phyloP scores from a whole-genome alignment of 2,797 vertebrate species.

The Rallus crepitans region DNA sequence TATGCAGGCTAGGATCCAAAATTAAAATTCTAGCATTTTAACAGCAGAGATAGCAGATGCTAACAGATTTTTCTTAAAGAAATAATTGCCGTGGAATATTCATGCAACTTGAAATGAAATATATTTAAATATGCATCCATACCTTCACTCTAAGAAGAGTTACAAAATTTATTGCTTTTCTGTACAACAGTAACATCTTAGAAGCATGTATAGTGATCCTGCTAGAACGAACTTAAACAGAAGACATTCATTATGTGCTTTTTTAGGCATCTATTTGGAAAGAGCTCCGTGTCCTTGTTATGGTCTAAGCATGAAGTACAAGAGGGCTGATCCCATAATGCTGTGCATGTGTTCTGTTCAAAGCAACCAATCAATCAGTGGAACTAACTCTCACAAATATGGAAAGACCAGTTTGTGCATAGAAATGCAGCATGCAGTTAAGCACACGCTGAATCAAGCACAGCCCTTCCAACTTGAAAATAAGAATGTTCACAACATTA shows the following conservation, averaged over 20 bases:
- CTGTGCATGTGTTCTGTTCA: background rate
- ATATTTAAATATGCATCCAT: constrained; percentile 21
- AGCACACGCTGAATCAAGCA: background rate
- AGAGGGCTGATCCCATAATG: background rate
- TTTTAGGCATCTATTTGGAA: background rate
- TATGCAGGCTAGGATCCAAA: background rate
- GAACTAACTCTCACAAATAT: background rate
- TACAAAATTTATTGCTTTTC: constrained; percentile 32
- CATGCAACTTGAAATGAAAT: background rate
- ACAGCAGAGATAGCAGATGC: background rate
- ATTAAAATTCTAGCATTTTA: constrained; percentile 1
- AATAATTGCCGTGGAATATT: background rate
- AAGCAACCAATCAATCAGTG: background rate
- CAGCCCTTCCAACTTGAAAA: background rate
- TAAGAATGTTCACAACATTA: background rate
- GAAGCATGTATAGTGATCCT: background rate
- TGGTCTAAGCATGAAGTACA: background rate
- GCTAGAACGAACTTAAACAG: background rate
- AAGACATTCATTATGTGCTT: background rate
- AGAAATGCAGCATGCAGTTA: background rate
- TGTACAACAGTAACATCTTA: constrained; percentile 6
- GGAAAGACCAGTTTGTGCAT: background rate
- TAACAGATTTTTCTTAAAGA: background rate
- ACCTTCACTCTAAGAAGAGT: background rate
- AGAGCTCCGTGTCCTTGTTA: background rate